Base-by-base conservation (phyloP, 2,797 vertebrate species). In the Heliangelus exortis region DNA sequence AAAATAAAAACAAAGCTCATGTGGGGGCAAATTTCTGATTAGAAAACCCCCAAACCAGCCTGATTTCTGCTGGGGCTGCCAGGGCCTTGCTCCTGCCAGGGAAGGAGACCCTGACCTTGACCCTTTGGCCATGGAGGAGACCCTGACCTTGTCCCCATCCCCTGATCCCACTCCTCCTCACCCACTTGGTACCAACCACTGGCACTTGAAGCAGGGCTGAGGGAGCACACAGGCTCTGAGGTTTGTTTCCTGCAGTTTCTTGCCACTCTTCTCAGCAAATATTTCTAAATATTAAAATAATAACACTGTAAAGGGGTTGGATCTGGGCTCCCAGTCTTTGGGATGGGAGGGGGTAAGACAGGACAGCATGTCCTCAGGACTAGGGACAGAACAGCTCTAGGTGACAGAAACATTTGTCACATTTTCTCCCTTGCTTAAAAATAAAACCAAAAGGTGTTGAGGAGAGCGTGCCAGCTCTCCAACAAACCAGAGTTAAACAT, bases 161-260 rank as follows among this genome's bases (percentile, higher is more conserved):
- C 36, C 50, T 28, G 31, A 66, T 10, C 61, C 61, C 34, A 10
- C 50, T 51, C 26, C 62, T 71, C 66, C 41, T 67, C 9, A 2
- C 59, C 43, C 5, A 0, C 12, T 36, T 2, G 2, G 18, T 57
- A 39, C 54, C 78, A 16, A 7, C 3, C 3, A 1, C 36, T 1
- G 51, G 51, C 15, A 58, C 11, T 1, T 11, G 81, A 51, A 59
- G 65, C 9, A 5, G 0, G 1, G 41, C 77, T 33, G 20, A 59
- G 47, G 67, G 51, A n/a, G 45, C 34, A 59, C 57, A 33, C 11
- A 29, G 69, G 75, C 5, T 83, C 76, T 13, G 26, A 83, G 43
- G 33, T 6, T 90, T 26, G 2, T 54, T 63, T 50, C 12, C 65
- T 47, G 9, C 14, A 17, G 26, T 22, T 26, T 8, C 59, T 47